Evolutionary conservation across 2,113 vertebrate species (phyloP).

Genomic region (Dissostichus mawsoni): DNA sequence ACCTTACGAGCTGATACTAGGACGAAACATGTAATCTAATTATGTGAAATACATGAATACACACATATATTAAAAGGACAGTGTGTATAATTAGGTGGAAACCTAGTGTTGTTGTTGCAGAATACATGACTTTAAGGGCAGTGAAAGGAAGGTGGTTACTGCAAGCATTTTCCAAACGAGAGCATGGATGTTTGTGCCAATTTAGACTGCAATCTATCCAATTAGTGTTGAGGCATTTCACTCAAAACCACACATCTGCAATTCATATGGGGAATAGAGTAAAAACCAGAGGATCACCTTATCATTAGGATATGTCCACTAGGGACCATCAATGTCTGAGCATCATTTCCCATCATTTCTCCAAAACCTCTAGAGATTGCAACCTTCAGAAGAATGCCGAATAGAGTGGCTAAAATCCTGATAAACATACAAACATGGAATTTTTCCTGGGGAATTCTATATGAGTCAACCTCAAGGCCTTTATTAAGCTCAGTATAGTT

Average conservation of each 20-base stretch:
- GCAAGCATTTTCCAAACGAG: not conserved
- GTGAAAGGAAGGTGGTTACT: no score
- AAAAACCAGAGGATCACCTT: not conserved
- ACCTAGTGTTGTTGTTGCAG: no score
- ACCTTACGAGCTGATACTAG: no score
- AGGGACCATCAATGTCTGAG: not conserved
- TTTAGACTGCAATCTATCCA: not conserved
- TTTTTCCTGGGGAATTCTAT: not conserved
- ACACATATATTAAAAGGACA: no score
- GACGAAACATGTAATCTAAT: no score
- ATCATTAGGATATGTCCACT: not conserved
- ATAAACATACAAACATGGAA: not conserved
- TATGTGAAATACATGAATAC: no score
- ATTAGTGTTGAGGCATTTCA: not conserved
- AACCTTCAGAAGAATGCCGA: no score
- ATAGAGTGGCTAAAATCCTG: not conserved
- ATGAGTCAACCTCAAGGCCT: not conserved
- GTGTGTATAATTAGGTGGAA: no score
- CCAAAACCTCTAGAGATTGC: not conserved
- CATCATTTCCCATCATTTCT: not conserved
- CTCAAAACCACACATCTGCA: not conserved
- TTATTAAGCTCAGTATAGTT: constrained; percentile 9
- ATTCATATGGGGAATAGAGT: not conserved
- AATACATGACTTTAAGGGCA: no score
- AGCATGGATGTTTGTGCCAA: not conserved